Evolutionary conservation across 2,113 vertebrate species (phyloP).

Genomic region (Sardina pilchardus): DNA sequence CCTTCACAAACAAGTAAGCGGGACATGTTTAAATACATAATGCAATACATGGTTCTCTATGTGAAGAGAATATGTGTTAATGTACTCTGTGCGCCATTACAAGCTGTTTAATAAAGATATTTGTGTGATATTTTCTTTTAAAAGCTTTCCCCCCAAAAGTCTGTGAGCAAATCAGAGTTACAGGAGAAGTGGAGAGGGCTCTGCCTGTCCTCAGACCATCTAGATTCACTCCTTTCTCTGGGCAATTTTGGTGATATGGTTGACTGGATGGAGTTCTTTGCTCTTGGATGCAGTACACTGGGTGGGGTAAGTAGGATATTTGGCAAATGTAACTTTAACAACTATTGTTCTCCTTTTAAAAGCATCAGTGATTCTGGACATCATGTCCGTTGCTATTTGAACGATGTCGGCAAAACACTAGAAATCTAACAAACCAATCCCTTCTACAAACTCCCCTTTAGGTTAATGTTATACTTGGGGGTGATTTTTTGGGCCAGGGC

Average conservation of each 20-base stretch:
- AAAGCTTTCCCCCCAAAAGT: slow-evolving; percentile 64
- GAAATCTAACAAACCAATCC: no score
- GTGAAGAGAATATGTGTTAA: background rate
- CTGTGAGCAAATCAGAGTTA: slow-evolving; percentile 66
- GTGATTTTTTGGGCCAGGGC: no score
- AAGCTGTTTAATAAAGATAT: background rate
- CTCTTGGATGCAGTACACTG: slow-evolving; percentile 81
- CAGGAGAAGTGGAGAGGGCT: slow-evolving; percentile 78
- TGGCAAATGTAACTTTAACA: background rate
- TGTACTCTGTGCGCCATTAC: background rate
- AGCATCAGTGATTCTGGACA: no score
- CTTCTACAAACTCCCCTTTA: no score
- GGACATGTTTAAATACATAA: background rate
- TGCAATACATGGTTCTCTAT: background rate
- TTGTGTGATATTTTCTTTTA: background rate
- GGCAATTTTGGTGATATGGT: slow-evolving; percentile 67
- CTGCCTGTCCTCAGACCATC: slow-evolving; percentile 75
- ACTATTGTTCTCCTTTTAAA: background rate
- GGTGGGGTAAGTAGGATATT: slow-evolving; percentile 74
- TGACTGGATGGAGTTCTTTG: slow-evolving; percentile 84
- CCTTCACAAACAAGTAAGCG: slow-evolving; percentile 85
- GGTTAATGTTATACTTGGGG: no score
- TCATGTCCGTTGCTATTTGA: background rate
- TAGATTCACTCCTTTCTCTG: slow-evolving; percentile 72
- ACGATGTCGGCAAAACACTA: no score